These are phyloP conservation scores for Urocynchramus pylzowi DNA, from an alignment of 2,113 vertebrate genomes.

Conservation along the genomic window DNA sequence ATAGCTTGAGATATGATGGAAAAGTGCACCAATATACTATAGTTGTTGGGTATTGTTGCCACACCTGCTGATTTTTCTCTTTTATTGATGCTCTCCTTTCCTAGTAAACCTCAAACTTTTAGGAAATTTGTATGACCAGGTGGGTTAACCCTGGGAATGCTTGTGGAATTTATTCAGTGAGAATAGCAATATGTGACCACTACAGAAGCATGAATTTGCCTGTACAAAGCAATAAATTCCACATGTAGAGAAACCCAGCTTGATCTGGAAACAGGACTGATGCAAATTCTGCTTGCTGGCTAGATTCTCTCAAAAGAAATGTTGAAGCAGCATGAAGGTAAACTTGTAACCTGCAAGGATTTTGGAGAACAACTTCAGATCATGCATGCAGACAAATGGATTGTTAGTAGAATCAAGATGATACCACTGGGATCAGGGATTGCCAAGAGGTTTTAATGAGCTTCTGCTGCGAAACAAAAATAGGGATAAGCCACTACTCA, in stretches of 20 bases:
- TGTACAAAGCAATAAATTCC: background rate
- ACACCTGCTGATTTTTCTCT: background rate
- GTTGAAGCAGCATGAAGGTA: background rate
- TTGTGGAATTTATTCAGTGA: background rate
- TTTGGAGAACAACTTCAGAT: background rate
- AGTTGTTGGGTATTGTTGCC: background rate
- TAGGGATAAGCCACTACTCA: background rate
- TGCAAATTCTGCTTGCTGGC: background rate
- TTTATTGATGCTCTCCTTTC: background rate
- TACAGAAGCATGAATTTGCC: background rate
- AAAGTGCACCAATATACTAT: background rate
- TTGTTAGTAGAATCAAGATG: background rate
- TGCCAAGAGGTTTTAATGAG: background rate
- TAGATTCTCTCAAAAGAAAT: background rate
- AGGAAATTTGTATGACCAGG: background rate
- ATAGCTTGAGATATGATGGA: background rate
- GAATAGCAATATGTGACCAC: background rate
- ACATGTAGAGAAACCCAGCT: background rate
- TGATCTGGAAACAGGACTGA: background rate
- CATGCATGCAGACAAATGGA: background rate
- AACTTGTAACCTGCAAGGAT: background rate
- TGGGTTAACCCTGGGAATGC: background rate
- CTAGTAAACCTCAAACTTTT: background rate
- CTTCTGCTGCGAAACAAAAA: background rate
- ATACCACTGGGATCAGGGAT: background rate